Evolutionary conservation across 2,797 vertebrate genomes (phyloP).

Genomic region (Gymnothorax javanicus): DNA sequence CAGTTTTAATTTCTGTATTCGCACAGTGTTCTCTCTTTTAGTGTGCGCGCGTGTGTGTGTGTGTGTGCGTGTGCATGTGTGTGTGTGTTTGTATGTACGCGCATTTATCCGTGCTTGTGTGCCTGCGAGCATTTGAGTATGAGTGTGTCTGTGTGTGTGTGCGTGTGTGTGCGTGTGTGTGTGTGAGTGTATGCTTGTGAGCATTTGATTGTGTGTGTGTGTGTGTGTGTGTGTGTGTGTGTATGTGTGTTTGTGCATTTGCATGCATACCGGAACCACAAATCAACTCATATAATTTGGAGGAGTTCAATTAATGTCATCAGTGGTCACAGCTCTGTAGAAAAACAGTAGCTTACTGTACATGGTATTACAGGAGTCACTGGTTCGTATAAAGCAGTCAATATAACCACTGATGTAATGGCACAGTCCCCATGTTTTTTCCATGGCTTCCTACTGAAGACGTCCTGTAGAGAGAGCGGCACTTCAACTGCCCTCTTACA

Average conservation of each 20-base stretch:
- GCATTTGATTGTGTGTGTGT: not conserved
- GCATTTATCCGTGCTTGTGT: not conserved
- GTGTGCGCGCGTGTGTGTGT: not conserved
- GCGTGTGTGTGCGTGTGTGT: not conserved
- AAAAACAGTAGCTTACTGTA: not conserved
- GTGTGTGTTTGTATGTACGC: not conserved
- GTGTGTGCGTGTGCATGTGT: not conserved
- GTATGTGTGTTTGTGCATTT: not conserved
- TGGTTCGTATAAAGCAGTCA: not conserved
- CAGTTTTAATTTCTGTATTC: not conserved
- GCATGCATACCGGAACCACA: not conserved
- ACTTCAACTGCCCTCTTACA: not conserved
- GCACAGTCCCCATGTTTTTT: conserved; percentile 26
- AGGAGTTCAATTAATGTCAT: too few relatives aligned
- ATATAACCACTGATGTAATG: conserved; percentile 20
- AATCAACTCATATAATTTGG: not conserved
- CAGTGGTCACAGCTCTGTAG: not conserved
- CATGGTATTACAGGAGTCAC: not conserved
- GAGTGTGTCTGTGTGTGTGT: not conserved
- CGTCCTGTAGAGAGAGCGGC: not conserved
- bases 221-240: not conserved
- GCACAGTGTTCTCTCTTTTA: not conserved
- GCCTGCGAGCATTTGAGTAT: not conserved
- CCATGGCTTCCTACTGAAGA: conserved; percentile 38
- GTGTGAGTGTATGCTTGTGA: not conserved